Evolutionary conservation across 2,113 vertebrate genomes (phyloP).

Genomic region (Gallinago paraguaiae): DNA sequence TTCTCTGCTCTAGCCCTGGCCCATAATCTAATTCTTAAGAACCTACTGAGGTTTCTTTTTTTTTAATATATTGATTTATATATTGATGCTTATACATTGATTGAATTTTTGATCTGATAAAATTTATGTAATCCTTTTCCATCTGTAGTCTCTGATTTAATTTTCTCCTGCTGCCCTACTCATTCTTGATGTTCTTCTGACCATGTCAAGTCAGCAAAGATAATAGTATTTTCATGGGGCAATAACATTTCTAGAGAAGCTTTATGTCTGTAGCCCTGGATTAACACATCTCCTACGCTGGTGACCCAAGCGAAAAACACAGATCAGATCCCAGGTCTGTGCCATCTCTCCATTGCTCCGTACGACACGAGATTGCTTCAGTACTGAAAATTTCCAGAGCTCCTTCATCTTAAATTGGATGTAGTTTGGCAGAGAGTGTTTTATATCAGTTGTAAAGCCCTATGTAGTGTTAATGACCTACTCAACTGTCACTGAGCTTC

Average conservation of each 20-base stretch:
- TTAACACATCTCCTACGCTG: not conserved
- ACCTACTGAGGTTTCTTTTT: not conserved
- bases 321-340: not conserved
- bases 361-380: rapidly evolving
- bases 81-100: not conserved
- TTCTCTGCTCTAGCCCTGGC: not conserved
- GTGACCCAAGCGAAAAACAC: not conserved
- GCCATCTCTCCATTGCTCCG: not conserved
- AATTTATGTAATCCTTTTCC: not conserved
- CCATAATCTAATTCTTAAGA: not conserved
- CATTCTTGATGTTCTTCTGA: not conserved
- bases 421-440: not conserved
- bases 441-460: not conserved
- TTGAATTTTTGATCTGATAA: not conserved
- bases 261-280: not conserved
- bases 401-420: not conserved
- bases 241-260: not conserved
- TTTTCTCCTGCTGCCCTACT: not conserved
- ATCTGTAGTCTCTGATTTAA: not conserved
- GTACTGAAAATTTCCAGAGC: not conserved
- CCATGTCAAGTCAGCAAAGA: not conserved
- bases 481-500: not conserved
- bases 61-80: not conserved
- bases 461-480: not conserved
- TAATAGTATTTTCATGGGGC: not conserved